Base-by-base conservation (phyloP, 1,140 invertebrate genomes). In the Nymphalis io region DNA sequence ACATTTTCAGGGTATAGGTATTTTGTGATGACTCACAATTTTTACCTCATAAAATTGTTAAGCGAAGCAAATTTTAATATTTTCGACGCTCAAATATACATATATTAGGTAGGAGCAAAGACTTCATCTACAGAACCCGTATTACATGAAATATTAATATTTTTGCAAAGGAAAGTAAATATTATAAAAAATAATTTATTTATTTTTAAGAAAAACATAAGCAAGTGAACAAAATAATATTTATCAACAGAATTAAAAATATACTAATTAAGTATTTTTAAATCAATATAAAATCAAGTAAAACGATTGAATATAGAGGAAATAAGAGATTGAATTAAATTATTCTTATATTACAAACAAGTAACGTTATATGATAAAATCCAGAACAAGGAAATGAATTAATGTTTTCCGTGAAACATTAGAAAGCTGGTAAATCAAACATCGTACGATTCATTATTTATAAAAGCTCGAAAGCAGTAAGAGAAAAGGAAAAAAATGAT, bases 1-100 rank as follows among this genome's bases (percentile, higher is more conserved):
- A 61, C 70, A 67, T 75, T 72, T 72, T 67, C 66, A 55, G 48
- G 53, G 62, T 75, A 72, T 75, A 72, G 74, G 70, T 72, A 62
- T 70, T 68, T 69, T 67, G 65, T 72, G 70, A 69, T 61, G 71
- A 65, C 64, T 58, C 64, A 68, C 62, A 75, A 75, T 69, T 68
- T 75, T 69, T 66, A 75, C 73, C 62, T 75, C 72, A 75, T 61
- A 70, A 70, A 70, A 57, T 59, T 58, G 60, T 66, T 69, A 69
- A 15, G 33, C 15, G 20, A 42, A 55, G 39, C 40, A 21, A 40
- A 69, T 63, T 69, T 70, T 63, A 57, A 53, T 61, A 68, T 53
- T 33, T 61, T 40, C 27, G 5, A 11, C 39, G 55, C 18, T 53
- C 46, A 27, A 12, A 53, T 55, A n/a, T 60, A 48, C n/a, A 27